Evolutionary conservation across 2,888 invertebrate species (phyloP), one percentile per base, ranked within the genome.

Genomic region (Parnassius orleans): DNA sequence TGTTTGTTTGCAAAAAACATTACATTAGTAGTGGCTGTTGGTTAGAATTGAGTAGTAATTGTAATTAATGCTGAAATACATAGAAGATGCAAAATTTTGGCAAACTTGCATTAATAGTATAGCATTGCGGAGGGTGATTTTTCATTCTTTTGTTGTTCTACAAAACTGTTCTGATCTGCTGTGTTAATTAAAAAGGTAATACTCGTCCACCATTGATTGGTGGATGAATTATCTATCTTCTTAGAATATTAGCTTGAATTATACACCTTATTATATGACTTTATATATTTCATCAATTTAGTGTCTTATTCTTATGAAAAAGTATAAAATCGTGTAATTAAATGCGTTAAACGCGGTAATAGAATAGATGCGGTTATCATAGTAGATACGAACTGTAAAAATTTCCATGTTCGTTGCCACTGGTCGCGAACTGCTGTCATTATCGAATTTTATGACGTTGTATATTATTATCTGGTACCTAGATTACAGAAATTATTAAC

Each of bases 361-460:
- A 33, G 53, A 55, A 53, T n/a, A 33, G 43, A 50, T n/a, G 14
- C 9, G 52, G 14, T 58, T 52, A 56, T 19, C 42, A n/a, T 14
- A 47, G 19, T 60, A 14, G 67, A 69, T n/a, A 47, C 48, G 12
- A 10, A 52, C 19, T 57, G 60, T 48, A 64, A 53, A 64, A 53
- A 73, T 70, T 72, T 72, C 70, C 73, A 75, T 66, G 66, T 68
- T 68, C 67, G 69, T 68, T 67, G 69, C 69, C 66, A 69, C 65
- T 71, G 75, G 75, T 76, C 72, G 63, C 67, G 70, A 19, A 60
- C 72, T 68, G 71, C 67, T 62, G 66, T 68, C 72, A 77, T 84
- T 89, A 90, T 89, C 89, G 78, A 73, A 69, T 77, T 77, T 74
- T 71, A 75, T 89, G 88, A 88, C 90, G 89, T 80, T 77, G 62